Evolutionary conservation across 2,888 invertebrate genomes (phyloP).

Genomic region (Aromia moschata): DNA sequence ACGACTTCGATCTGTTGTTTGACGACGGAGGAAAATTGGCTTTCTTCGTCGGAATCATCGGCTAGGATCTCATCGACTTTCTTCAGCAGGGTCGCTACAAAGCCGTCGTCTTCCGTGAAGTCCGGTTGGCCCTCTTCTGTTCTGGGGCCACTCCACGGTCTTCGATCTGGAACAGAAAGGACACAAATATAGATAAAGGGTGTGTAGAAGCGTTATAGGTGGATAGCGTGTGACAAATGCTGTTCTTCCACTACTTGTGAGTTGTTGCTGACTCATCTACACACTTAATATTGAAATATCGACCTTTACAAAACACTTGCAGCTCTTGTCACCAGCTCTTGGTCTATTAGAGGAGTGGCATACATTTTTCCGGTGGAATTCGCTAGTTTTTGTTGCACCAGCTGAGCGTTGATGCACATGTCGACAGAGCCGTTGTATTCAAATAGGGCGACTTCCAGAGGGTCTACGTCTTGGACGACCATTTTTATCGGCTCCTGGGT

Average conservation of each 20-base stretch:
- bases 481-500: conserved; percentile 59
- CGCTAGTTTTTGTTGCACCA: conserved; percentile 66
- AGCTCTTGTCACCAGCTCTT: too few species aligned
- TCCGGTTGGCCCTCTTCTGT: conserved; percentile 37
- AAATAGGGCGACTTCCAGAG: conserved; percentile 61
- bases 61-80: conserved; percentile 42
- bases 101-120: conserved; percentile 38
- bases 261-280: too few species aligned
- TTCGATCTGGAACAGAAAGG: conserved; percentile 46
- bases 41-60: conserved; percentile 43
- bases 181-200: neutral
- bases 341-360: too few species aligned
- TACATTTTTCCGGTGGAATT: conserved; percentile 65
- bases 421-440: conserved; percentile 55
- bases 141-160: conserved; percentile 63
- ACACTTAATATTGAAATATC: too few species aligned
- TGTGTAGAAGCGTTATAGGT: too few species aligned
- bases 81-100: conserved; percentile 42
- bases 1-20: conserved; percentile 50
- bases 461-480: conserved; percentile 54
- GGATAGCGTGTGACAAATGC: too few species aligned
- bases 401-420: conserved; percentile 65
- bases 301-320: too few species aligned
- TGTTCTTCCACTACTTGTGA: too few species aligned
- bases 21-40: conserved; percentile 22